These are phyloP conservation scores for Fistularia tabacaria DNA, from an alignment of 2,797 vertebrate species.

Conservation along the genomic window DNA sequence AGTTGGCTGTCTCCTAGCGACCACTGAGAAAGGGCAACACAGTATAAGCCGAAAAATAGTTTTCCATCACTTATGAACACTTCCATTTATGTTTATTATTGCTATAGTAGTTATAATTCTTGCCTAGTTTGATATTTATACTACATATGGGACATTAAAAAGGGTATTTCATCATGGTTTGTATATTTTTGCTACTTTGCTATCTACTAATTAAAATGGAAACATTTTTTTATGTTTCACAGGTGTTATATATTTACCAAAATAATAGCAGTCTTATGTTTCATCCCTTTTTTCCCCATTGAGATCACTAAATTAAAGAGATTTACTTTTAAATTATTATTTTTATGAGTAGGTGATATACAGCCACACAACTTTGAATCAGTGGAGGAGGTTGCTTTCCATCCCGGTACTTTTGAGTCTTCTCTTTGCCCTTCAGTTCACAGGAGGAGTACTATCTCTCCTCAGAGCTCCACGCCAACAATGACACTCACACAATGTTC, in stretches of 20 bases:
- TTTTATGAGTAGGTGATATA: constrained; percentile 64
- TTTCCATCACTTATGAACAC: constrained; percentile 67
- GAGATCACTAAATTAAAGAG: constrained; percentile 68
- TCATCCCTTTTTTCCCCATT: constrained; percentile 46
- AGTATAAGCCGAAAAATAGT: constrained; percentile 46
- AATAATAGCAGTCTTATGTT: constrained; percentile 63
- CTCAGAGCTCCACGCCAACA: not conserved
- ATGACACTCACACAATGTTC: constrained; percentile 22
- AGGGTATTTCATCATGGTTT: constrained; percentile 83
- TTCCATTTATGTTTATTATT: constrained; percentile 69
- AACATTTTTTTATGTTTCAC: constrained; percentile 68
- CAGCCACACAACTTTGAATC: constrained; percentile 56
- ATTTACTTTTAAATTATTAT: constrained; percentile 76
- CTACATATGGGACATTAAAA: constrained; percentile 80
- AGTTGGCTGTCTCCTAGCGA: constrained; percentile 39
- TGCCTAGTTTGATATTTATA: constrained; percentile 86
- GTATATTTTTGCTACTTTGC: constrained; percentile 95
- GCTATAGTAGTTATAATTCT: constrained; percentile 69
- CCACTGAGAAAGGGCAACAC: constrained; percentile 65
- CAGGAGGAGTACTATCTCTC: constrained; percentile 7
- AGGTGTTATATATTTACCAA: constrained; percentile 67
- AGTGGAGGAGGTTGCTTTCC: constrained; percentile 26
- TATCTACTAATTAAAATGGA: constrained; percentile 75
- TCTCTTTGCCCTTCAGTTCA: constrained; percentile 33
- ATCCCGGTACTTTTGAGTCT: constrained; percentile 48